phyloP scores from a whole-genome alignment of 2,888 invertebrate species.

The Eupithecia exiguata region DNA sequence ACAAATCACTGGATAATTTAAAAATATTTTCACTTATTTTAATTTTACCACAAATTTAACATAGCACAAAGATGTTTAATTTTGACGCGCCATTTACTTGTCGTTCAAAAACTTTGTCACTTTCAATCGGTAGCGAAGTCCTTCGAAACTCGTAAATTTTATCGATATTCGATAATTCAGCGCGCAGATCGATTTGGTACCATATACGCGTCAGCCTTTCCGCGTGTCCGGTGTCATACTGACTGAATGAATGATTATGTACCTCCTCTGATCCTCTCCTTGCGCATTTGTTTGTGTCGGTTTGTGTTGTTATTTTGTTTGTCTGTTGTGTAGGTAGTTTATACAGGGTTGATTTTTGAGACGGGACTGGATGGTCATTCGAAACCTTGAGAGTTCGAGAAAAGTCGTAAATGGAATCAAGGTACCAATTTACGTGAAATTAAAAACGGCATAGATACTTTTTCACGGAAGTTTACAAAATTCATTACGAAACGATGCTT shows the following conservation, averaged over 20 bases:
- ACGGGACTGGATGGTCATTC: no score
- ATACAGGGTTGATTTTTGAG: no score
- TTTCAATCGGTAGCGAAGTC: not conserved
- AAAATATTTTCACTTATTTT: not conserved
- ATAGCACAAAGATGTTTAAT: not conserved
- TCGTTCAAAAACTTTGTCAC: not conserved
- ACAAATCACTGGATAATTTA: not conserved
- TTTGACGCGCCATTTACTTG: not conserved
- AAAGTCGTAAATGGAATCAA: no score
- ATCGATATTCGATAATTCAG: not conserved
- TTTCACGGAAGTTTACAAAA: no score
- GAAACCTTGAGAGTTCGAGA: no score
- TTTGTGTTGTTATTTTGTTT: not conserved
- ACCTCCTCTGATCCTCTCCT: no score
- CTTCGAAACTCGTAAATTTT: not conserved
- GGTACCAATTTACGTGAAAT: no score
- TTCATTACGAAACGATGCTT: no score
- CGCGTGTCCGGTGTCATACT: slow-evolving; percentile 20
- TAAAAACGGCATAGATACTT: no score
- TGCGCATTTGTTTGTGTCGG: not conserved
- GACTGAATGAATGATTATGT: not conserved
- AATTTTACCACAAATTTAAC: no score
- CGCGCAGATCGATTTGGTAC: not conserved
- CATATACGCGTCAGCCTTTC: slow-evolving; percentile 15
- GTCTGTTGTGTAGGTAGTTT: not conserved